Base-by-base conservation (phyloP, 2,888 invertebrate species). In the Tenthredo scrophulariae region DNA sequence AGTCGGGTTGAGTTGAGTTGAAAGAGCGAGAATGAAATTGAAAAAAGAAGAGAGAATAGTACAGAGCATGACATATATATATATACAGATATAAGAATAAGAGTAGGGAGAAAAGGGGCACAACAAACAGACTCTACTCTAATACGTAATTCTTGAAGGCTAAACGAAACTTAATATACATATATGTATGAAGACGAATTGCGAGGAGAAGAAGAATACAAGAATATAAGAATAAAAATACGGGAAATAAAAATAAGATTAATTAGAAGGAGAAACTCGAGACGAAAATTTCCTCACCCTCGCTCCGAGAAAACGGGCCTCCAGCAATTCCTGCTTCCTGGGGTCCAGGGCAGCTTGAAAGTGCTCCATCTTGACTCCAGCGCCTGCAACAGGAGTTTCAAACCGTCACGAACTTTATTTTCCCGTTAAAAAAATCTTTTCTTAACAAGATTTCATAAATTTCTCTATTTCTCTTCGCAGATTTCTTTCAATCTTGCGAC, bases 321-420 rank as follows among this genome's bases (percentile, higher is more conserved):
- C 99, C 94, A 99, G 96, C 94, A 99, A 96, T 96, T 99, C 99
- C 96, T 99, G 98, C 95, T 99, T 99, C 94, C 99, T 97, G 94
- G 99, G 98, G 96, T 99, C 99, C 95, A 99, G 96, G 95, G 97
- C 97, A 95, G 98, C 96, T 96, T 98, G 98, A 96, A 98, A 97
- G 95, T 98, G 97, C 96, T 98, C 98, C 98, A 98, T 98, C 96
- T 97, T 97, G 96, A 97, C 97, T 96, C 97, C 97, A 96, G 96
- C 97, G 96, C 97, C 97, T 97, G 95, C 91, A 95, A 95, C 92
- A 92, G 87, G 88, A 89, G 91, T 92, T 91, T 90, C 93, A 89
- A 91, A 83, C 18, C 82, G 93, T 91, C 93, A 92, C 93, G 89
- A 91, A 84, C 84, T 84, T 87, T 89, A 89, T 91, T 86, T 82